Conservation (phyloP, 92 coral and sea anemone genomes). For the Anthopleura xanthogrammica region DNA sequence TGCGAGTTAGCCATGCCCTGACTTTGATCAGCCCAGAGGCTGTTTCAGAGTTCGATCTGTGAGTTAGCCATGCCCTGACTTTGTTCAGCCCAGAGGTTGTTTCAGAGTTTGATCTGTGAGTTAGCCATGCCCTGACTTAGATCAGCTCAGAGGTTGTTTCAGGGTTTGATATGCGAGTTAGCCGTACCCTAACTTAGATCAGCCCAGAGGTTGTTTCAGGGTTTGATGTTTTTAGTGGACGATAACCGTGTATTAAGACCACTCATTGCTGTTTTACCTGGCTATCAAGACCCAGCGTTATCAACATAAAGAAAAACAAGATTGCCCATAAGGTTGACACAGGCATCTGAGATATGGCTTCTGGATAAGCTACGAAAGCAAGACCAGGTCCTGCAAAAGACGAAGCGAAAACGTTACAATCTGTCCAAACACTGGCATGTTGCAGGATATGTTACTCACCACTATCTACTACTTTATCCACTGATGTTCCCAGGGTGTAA, state of each 20-base stretch:
- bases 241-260: neutral
- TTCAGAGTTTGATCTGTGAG: too few species aligned
- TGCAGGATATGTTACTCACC: slow-evolving; percentile 47
- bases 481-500: slow-evolving; percentile 48
- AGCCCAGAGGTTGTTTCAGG: too few species aligned
- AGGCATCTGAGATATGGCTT: slow-evolving; percentile 88
- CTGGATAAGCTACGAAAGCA: slow-evolving; percentile 85
- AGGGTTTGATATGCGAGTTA: too few species aligned
- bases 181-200: too few species aligned
- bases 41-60: too few species aligned
- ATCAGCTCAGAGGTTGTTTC: too few species aligned
- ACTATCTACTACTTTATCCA: slow-evolving; percentile 75
- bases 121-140: too few species aligned
- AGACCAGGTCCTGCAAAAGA: slow-evolving; percentile 78
- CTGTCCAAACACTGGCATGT: neutral
- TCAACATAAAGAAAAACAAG: slow-evolving; percentile 81
- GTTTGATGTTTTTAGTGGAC: too few species aligned
- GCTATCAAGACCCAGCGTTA: slow-evolving; percentile 87
- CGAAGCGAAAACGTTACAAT: neutral
- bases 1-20: too few species aligned
- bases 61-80: too few species aligned
- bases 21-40: too few species aligned
- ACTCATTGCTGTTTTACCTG: slow-evolving; percentile 51
- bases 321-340: slow-evolving; percentile 83
- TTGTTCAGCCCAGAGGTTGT: too few species aligned